Evolutionary conservation across 2,888 invertebrate genomes (phyloP).

Genomic region (Calephelis perditalis): DNA sequence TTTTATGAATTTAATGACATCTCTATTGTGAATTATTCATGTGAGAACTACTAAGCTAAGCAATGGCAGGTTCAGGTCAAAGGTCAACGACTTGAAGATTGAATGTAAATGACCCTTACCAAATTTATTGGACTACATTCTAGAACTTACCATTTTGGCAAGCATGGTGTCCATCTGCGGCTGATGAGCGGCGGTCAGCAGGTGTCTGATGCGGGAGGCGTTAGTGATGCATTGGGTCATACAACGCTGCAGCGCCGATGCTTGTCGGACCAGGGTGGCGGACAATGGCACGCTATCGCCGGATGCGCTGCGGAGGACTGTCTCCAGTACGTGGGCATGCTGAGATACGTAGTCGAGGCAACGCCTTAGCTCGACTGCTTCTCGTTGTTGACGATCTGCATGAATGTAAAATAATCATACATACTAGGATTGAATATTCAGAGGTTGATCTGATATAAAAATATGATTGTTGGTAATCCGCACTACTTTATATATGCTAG

Average conservation of each 20-base stretch:
- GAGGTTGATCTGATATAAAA: too few species aligned
- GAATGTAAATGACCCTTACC: too few species aligned
- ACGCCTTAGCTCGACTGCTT: conserved; percentile 64
- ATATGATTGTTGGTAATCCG: too few species aligned
- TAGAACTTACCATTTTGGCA: conserved; percentile 61
- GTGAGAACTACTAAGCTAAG: too few species aligned
- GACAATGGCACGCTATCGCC: conserved; percentile 52
- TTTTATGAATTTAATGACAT: too few species aligned
- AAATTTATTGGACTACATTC: neutral
- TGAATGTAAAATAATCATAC: neutral
- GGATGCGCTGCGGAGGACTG: conserved; percentile 58
- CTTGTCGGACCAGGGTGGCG: conserved; percentile 64
- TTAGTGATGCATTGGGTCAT: conserved; percentile 73
- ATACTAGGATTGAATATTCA: too few species aligned
- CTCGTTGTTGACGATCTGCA: conserved; percentile 63
- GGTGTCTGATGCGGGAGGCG: conserved; percentile 61
- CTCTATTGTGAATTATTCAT: too few species aligned
- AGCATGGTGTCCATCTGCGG: conserved; percentile 73
- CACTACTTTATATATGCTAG: too few species aligned
- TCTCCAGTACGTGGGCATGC: conserved; percentile 68
- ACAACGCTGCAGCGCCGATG: conserved; percentile 67
- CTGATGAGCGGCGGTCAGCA: conserved; percentile 61
- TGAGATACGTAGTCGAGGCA: conserved; percentile 69
- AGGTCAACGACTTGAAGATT: neutral
- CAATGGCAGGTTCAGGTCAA: too few species aligned